These are phyloP conservation scores for Heloderma charlesbogerti DNA, from an alignment of 2,113 vertebrate species.

Conservation along the genomic window DNA sequence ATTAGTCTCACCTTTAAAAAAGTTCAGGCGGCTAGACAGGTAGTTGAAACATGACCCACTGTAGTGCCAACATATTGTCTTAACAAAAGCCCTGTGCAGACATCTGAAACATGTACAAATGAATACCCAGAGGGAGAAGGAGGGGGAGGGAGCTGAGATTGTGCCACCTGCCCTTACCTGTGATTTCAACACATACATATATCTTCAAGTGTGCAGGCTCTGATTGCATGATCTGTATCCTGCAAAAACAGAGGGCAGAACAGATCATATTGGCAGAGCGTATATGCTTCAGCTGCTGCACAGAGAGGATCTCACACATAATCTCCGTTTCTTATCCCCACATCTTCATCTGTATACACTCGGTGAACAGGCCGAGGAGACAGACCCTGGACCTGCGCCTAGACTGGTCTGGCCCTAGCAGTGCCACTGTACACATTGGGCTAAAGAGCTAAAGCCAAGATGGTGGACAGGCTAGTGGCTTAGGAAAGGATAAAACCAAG, in stretches of 20 bases:
- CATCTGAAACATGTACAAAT: not conserved
- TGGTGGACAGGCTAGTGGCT: not conserved
- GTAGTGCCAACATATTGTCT: not conserved
- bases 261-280: not conserved
- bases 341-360: too few relatives aligned
- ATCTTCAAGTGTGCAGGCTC: not conserved
- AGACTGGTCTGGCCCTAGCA: too few relatives aligned
- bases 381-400: too few relatives aligned
- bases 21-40: not conserved
- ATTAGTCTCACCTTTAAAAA: not conserved
- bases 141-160: not conserved
- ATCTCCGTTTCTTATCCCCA: too few relatives aligned
- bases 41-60: not conserved
- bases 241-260: not conserved
- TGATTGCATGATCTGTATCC: not conserved
- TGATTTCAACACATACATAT: not conserved
- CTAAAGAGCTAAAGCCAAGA: not conserved
- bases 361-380: too few relatives aligned
- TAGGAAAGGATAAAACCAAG: not conserved
- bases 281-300: not conserved
- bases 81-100: not conserved
- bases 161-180: not conserved
- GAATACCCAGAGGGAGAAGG: not conserved
- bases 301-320: not conserved
- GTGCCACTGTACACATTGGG: not conserved